Percentiles rank a stretch among this genome's conserved stretches.
These are phyloP conservation scores for Steatocranus sp. DNA, from an alignment of 2,797 vertebrate genomes.

Conservation along the genomic window DNA sequence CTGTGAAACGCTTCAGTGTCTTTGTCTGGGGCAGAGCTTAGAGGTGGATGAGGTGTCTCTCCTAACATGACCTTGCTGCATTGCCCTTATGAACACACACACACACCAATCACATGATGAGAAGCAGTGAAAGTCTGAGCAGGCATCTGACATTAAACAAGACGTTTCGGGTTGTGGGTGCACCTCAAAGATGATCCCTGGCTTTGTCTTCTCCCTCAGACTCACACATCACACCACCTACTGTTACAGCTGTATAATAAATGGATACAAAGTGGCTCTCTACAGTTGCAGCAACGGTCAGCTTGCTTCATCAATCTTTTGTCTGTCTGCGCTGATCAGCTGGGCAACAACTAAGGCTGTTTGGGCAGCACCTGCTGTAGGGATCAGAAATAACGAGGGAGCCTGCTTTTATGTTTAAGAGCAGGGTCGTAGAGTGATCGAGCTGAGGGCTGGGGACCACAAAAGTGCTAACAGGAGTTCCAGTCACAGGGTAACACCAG, in stretches of 20 bases:
- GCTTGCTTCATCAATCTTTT: background rate
- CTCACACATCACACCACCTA: background rate
- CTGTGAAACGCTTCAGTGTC: background rate
- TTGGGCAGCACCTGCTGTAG: background rate
- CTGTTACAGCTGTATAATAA: background rate
- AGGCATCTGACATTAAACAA: background rate
- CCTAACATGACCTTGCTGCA: conserved; percentile 22
- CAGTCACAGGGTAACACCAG: background rate
- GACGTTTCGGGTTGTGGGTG: background rate
- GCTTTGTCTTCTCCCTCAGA: background rate
- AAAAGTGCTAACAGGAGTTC: background rate
- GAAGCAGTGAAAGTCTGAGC: background rate
- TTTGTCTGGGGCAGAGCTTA: conserved; percentile 8
- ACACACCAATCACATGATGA: background rate
- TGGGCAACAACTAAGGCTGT: background rate
- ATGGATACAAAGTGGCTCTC: background rate
- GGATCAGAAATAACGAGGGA: background rate
- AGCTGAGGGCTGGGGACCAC: background rate
- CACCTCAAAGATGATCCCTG: background rate
- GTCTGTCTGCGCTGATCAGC: conserved; percentile 19
- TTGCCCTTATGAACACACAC: background rate
- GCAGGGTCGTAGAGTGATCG: background rate
- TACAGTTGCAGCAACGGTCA: background rate
- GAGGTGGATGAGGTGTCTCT: conserved; percentile 9
- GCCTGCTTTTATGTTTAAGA: background rate